Evolutionary conservation across 2,113 vertebrate genomes (phyloP).

Genomic region (Ornithorhynchus anatinus): DNA sequence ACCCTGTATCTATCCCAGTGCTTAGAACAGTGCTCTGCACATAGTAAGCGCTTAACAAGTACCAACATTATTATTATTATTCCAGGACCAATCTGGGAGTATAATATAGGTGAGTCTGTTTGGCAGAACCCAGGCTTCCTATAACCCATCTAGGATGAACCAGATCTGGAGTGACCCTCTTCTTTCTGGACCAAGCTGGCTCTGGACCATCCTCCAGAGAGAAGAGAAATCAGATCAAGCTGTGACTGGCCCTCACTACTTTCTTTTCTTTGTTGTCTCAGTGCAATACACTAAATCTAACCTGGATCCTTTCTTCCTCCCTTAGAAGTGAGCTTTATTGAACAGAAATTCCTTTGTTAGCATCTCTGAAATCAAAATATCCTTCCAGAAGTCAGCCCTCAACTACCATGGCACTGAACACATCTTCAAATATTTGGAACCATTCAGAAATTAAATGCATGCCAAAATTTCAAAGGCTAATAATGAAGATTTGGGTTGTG

Average conservation of each 20-base stretch:
- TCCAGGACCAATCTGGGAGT: too few relatives aligned
- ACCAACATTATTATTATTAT: too few relatives aligned
- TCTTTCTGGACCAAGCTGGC: too few relatives aligned
- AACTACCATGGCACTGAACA: background rate
- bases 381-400: background rate
- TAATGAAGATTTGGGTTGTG: background rate
- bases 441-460: background rate
- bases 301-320: background rate
- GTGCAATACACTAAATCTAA: background rate
- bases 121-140: too few relatives aligned
- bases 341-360: too few relatives aligned
- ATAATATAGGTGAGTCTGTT: too few relatives aligned
- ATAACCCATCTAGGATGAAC: too few relatives aligned
- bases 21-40: too few relatives aligned
- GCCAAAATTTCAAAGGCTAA: background rate
- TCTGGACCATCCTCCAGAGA: too few relatives aligned
- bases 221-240: background rate
- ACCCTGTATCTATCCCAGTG: too few relatives aligned
- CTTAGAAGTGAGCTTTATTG: background rate
- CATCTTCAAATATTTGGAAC: background rate
- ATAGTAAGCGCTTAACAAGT: too few relatives aligned
- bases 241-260: background rate
- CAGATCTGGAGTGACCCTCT: too few relatives aligned
- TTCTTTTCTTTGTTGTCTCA: background rate
- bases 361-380: background rate